phyloP scores from a whole-genome alignment of 53 echinoderm and acorn worm genomes.

The Antedon mediterranea region DNA sequence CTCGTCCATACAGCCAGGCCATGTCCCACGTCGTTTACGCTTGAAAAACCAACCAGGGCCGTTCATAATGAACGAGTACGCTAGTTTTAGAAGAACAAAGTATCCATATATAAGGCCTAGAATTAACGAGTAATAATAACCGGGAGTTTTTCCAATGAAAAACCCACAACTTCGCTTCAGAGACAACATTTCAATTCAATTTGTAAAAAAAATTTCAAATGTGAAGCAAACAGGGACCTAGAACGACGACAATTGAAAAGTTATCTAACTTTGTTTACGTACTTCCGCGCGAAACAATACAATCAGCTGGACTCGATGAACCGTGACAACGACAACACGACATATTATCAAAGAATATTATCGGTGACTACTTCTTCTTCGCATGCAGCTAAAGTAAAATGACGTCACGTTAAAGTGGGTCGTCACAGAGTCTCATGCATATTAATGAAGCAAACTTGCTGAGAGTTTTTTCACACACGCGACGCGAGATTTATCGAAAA shows the following conservation, averaged over 20 bases:
- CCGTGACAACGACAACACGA: neutral
- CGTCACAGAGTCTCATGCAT: too few relatives aligned
- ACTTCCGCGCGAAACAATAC: neutral
- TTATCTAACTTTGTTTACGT: neutral
- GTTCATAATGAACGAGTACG: conserved; percentile 12
- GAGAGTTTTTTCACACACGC: too few relatives aligned
- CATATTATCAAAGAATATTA: too few relatives aligned
- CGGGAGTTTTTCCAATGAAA: neutral
- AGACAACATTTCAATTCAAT: neutral
- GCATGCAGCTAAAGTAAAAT: too few relatives aligned
- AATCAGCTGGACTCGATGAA: neutral
- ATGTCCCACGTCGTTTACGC: conserved; percentile 15
- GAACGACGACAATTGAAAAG: neutral
- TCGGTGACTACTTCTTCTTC: too few relatives aligned
- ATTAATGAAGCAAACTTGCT: too few relatives aligned
- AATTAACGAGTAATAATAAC: neutral
- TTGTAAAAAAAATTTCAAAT: neutral
- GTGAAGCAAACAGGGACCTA: neutral
- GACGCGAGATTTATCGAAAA: too few relatives aligned
- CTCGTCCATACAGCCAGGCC: conserved; percentile 75
- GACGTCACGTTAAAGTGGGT: too few relatives aligned
- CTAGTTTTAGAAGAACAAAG: neutral
- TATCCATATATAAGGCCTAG: neutral
- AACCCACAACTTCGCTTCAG: neutral
- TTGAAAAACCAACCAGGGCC: conserved; percentile 26